phyloP scores from a whole-genome alignment of 2,888 invertebrate species.

The Glyphotaelius pellucidus region DNA sequence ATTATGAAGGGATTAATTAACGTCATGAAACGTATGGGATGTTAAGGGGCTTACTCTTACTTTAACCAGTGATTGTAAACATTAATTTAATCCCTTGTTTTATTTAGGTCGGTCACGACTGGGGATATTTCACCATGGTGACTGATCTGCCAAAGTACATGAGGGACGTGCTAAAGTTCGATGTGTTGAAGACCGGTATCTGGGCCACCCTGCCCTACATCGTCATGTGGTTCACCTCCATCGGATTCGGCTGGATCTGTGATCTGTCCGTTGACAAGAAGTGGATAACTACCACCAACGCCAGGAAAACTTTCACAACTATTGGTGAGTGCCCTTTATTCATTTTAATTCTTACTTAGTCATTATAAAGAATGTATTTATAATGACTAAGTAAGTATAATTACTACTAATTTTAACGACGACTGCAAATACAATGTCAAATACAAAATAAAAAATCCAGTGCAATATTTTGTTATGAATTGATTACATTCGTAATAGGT shows the following conservation, averaged over 20 bases:
- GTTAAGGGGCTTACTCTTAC: no score
- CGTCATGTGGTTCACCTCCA: constrained; percentile 82
- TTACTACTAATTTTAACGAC: background rate
- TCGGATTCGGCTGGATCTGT: constrained; percentile 81
- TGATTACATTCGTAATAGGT: no score
- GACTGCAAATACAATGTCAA: background rate
- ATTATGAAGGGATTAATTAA: no score
- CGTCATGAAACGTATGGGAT: no score
- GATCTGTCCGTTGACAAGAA: constrained; percentile 82
- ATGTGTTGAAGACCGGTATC: constrained; percentile 80
- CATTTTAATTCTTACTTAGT: background rate
- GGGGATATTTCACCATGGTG: constrained; percentile 85
- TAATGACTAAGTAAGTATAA: no score
- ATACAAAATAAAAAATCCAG: no score
- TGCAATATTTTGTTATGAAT: no score
- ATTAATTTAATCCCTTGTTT: background rate
- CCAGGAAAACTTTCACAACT: constrained; percentile 83
- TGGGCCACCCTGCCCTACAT: constrained; percentile 82
- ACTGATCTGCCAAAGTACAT: constrained; percentile 84
- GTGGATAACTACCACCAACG: constrained; percentile 77
- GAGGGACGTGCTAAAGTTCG: constrained; percentile 82
- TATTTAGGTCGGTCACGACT: constrained; percentile 81
- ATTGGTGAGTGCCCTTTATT: constrained; percentile 75
- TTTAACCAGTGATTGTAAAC: no score
- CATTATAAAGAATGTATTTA: background rate